Conservation (phyloP, 2,113 vertebrate species). For the Phocoena phocoena region DNA sequence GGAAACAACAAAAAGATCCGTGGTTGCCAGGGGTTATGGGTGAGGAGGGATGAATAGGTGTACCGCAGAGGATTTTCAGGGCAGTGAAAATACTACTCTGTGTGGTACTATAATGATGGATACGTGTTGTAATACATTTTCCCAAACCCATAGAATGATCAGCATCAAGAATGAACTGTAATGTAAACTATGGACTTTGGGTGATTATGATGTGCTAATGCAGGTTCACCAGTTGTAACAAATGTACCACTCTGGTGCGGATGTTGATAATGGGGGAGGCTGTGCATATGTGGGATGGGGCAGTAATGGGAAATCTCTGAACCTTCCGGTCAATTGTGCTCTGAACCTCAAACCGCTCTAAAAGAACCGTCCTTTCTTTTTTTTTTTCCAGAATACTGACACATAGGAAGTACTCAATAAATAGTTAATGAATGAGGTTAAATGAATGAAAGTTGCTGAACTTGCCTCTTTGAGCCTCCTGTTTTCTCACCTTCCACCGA, state of each 20-base stretch:
- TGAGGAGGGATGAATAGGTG: no score
- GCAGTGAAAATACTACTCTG: not conserved
- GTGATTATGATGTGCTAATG: not conserved
- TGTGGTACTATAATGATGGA: no score
- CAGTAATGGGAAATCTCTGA: not conserved
- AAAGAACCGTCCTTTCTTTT: not conserved
- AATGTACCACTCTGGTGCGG: not conserved
- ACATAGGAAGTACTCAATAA: not conserved
- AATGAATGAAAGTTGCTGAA: not conserved
- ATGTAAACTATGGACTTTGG: no score
- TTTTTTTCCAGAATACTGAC: not conserved
- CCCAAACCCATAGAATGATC: not conserved
- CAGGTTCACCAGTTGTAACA: not conserved
- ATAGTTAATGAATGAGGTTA: not conserved
- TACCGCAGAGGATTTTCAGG: no score
- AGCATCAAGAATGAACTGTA: not conserved
- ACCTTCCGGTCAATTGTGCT: not conserved
- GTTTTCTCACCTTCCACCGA: not conserved
- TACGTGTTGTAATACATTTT: not conserved
- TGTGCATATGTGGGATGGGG: not conserved
- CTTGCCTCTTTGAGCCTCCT: not conserved
- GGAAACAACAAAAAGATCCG: not conserved
- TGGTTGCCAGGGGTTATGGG: no score
- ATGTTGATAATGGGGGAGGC: not conserved
- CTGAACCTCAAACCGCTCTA: not conserved